A percentile compares a stretch with the other conserved stretches of the same genome.
phyloP scores from a whole-genome alignment of 92 coral and sea anemone genomes.

The Ricordea florida region DNA sequence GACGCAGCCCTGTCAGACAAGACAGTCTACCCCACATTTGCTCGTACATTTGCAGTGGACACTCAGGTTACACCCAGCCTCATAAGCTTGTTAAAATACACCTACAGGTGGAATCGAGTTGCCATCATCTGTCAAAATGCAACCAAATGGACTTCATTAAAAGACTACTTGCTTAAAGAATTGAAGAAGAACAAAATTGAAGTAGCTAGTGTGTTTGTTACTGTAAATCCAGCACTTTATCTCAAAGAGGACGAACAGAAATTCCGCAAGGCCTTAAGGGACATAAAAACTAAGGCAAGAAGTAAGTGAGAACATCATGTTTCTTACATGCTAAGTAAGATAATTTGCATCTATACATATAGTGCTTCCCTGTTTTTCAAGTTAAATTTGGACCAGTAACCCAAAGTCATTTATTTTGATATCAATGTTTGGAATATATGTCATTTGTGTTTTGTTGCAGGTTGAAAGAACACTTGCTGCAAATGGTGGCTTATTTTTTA shows the following conservation, averaged over 20 bases:
- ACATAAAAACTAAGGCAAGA: slow-evolving; percentile 45
- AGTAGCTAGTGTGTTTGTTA: not conserved
- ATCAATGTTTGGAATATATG: too few relatives aligned
- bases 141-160: slow-evolving; percentile 76
- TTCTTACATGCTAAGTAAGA: too few relatives aligned
- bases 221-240: not conserved
- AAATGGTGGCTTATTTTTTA: too few relatives aligned
- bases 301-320: slow-evolving; percentile 19
- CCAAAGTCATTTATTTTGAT: too few relatives aligned
- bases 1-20: slow-evolving; percentile 79
- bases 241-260: not conserved
- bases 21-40: slow-evolving; percentile 72
- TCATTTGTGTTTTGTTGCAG: too few relatives aligned
- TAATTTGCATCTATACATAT: too few relatives aligned
- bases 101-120: slow-evolving; percentile 75
- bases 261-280: slow-evolving; percentile 6
- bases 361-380: too few relatives aligned
- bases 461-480: too few relatives aligned
- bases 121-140: slow-evolving; percentile 76
- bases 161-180: slow-evolving; percentile 38
- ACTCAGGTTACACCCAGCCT: slow-evolving; percentile 72
- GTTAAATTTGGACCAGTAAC: too few relatives aligned
- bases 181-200: not conserved
- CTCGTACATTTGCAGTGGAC: slow-evolving; percentile 85
- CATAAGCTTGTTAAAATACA: slow-evolving; percentile 60